Percentiles rank a stretch among this genome's conserved stretches.
Conservation (phyloP, 2,888 invertebrate species). For the Bruchidius siliquastri region DNA sequence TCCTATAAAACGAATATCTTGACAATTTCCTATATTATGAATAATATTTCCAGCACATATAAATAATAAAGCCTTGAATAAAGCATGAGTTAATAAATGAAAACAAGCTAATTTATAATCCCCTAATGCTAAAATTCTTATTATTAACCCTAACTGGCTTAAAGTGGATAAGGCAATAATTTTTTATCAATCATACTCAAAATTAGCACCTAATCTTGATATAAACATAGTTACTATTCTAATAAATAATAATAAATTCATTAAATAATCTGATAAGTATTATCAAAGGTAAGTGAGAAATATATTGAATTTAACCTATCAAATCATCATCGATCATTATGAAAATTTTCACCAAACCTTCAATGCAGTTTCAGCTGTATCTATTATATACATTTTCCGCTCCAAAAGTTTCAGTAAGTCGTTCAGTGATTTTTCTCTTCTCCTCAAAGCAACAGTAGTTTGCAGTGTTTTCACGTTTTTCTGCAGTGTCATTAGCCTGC, state of each 20-base stretch:
- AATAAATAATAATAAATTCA: slow-evolving; percentile 55
- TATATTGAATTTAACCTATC: no score
- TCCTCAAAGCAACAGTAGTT: no score
- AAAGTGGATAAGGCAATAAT: slow-evolving; percentile 70
- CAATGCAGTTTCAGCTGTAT: no score
- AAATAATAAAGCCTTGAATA: slow-evolving; percentile 73
- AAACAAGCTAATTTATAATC: slow-evolving; percentile 59
- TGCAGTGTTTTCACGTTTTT: no score
- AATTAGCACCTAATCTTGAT: slow-evolving; percentile 60
- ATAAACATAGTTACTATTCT: slow-evolving; percentile 58
- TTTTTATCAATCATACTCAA: slow-evolving; percentile 69
- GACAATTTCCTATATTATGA: slow-evolving; percentile 58
- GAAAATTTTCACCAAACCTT: no score
- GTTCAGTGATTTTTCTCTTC: no score
- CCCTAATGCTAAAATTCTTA: slow-evolving; percentile 49
- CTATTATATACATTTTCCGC: no score
- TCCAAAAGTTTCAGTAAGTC: no score
- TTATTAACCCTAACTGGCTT: slow-evolving; percentile 71
- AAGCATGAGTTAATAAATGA: slow-evolving; percentile 68
- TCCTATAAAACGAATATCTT: slow-evolving; percentile 65
- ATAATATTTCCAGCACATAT: slow-evolving; percentile 67
- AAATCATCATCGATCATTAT: no score
- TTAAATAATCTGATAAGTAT: slow-evolving; percentile 46
- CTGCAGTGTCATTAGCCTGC: no score
- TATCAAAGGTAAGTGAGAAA: no score